Evolutionary conservation across 2,888 invertebrate species (phyloP).

Genomic region (Galeruca laticollis): DNA sequence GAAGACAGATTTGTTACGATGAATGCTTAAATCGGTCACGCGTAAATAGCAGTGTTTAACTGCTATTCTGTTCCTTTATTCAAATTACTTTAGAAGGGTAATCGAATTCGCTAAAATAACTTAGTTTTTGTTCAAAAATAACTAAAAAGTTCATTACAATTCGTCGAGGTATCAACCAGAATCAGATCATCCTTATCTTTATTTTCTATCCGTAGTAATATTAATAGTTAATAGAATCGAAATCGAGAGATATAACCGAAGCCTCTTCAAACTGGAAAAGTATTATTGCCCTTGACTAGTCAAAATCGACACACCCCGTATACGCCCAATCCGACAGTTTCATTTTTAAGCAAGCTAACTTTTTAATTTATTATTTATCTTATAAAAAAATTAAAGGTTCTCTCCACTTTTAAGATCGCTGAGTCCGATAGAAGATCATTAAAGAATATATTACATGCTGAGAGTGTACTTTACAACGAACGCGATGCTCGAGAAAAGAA

Average conservation of each 20-base stretch:
- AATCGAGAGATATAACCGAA: constrained; percentile 42
- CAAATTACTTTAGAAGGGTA: constrained; percentile 16
- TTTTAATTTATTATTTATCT: constrained; percentile 63
- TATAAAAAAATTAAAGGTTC: constrained; percentile 60
- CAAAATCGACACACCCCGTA: constrained; percentile 58
- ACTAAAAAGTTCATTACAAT: constrained; percentile 17
- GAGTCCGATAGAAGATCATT: constrained; percentile 64
- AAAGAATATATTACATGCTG: constrained; percentile 66
- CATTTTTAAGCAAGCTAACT: constrained; percentile 54
- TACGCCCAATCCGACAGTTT: constrained; percentile 56
- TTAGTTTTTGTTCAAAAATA: constrained; percentile 18
- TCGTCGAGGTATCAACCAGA: constrained; percentile 23
- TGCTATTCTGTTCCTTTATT: neutral
- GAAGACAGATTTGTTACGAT: constrained; percentile 13
- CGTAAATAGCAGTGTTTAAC: neutral
- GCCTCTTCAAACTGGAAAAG: constrained; percentile 43
- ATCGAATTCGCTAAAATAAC: constrained; percentile 31
- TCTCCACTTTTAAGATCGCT: constrained; percentile 63
- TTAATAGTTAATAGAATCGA: constrained; percentile 37
- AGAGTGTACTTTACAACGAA: constrained; percentile 62
- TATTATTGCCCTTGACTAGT: constrained; percentile 52
- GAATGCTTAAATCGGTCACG: neutral
- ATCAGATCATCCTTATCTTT: constrained; percentile 29
- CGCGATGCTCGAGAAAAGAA: constrained; percentile 50
- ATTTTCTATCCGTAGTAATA: constrained; percentile 24